Evolutionary conservation across 2,888 invertebrate species (phyloP).

Genomic region (Embidobia sp.): DNA sequence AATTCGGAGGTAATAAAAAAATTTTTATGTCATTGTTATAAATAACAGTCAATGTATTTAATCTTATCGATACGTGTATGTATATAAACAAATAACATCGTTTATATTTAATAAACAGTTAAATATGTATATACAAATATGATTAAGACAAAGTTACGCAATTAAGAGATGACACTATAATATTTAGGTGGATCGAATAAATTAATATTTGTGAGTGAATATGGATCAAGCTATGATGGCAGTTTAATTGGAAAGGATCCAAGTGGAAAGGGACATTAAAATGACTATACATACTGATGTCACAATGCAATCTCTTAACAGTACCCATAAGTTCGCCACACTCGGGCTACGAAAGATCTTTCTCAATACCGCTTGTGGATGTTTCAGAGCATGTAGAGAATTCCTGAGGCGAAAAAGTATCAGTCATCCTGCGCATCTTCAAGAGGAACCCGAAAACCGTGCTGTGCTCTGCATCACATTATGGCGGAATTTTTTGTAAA

Average conservation of each 20-base stretch:
- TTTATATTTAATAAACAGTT: no score
- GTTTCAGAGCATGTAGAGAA: slow-evolving; percentile 46
- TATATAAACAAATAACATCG: no score
- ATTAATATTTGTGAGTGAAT: slow-evolving; percentile 39
- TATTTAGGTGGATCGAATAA: background rate
- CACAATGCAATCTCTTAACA: slow-evolving; percentile 54
- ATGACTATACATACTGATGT: slow-evolving; percentile 60
- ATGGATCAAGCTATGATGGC: slow-evolving; percentile 32
- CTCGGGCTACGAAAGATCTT: slow-evolving; percentile 39
- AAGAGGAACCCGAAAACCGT: slow-evolving; percentile 32
- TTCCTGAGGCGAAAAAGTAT: slow-evolving; percentile 48
- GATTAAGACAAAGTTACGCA: background rate
- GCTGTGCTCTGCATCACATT: slow-evolving; percentile 33
- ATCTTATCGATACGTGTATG: no score
- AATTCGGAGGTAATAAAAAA: no score
- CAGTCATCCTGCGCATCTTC: slow-evolving; percentile 48
- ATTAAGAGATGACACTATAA: background rate
- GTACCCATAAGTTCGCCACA: slow-evolving; percentile 32
- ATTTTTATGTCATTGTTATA: no score
- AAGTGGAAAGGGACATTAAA: slow-evolving; percentile 50
- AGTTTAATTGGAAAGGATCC: slow-evolving; percentile 47
- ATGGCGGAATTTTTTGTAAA: slow-evolving; percentile 32
- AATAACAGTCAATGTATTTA: no score
- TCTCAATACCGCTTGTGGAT: slow-evolving; percentile 51
- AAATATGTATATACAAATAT: no score